Percentiles rank a stretch among this genome's conserved stretches.
phyloP scores from a whole-genome alignment of 2,113 vertebrate genomes.

The Tachysurus vachellii region DNA sequence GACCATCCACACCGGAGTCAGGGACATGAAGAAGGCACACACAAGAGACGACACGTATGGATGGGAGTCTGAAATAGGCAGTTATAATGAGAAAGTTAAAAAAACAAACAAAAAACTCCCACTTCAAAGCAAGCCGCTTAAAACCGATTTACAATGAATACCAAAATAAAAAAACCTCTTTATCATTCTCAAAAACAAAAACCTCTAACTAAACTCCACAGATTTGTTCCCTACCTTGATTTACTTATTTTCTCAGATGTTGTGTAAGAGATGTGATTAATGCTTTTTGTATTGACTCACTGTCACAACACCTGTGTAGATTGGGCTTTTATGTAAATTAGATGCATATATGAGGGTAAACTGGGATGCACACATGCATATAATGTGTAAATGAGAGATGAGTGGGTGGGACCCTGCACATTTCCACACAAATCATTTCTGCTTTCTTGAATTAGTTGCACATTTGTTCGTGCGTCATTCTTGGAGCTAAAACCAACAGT shows the following conservation, averaged over 20 bases:
- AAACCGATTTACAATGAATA: neutral
- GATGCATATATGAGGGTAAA: neutral
- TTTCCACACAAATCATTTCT: neutral
- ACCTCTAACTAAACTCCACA: neutral
- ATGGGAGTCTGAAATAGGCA: conserved; percentile 75
- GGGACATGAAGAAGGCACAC: conserved; percentile 91
- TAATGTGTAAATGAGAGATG: neutral
- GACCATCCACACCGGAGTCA: conserved; percentile 95
- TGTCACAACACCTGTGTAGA: neutral
- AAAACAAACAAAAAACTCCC: too few species aligned
- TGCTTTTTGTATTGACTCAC: neutral
- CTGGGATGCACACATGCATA: too few species aligned
- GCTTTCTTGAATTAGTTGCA: neutral
- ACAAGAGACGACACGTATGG: conserved; percentile 89
- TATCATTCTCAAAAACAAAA: neutral
- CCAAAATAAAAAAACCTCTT: neutral
- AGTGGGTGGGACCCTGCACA: neutral
- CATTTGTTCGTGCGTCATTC: neutral
- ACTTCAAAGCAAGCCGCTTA: neutral
- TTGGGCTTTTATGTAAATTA: neutral
- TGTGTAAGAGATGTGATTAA: too few species aligned
- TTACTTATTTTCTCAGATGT: neutral
- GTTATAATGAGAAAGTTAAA: neutral
- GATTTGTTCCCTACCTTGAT: neutral
- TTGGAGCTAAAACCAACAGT: neutral